Base-by-base conservation (phyloP, 2,113 vertebrate genomes). In the Oncorhynchus nerka region DNA sequence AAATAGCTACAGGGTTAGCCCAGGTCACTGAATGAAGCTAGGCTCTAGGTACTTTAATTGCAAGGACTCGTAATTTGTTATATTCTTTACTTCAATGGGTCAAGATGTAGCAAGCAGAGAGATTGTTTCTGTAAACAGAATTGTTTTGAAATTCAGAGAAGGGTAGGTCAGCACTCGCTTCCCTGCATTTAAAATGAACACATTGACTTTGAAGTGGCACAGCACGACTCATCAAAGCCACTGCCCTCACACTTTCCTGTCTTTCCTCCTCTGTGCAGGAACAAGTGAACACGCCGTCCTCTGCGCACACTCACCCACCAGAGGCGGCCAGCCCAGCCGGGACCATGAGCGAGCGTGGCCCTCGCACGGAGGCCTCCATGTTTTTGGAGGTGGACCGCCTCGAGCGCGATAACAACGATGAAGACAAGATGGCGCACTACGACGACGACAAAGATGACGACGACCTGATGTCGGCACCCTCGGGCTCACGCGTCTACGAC, bases 331-430 rank as follows among this genome's bases (percentile, higher is more conserved):
- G 59, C 16, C 12, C 16, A 16, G 51, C 51, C 16, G 16, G 94
- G 86, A 95, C 93, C 93, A 99, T 99, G 97, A 96, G 96, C 80
- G 97, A 97, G 86, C 95, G 97, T 93, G 97, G 96, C 70, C 96
- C 97, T 80, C 95, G 93, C 74, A 85, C 93, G 78, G 94, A 90
- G 88, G 89, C 90, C 84, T 82, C 91, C 49, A 90, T 94, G 92
- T 97, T 92, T 88, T 96, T 95, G 70, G 92, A 97, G 39, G 92
- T 87, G 69, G 96, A 95, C 81, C 95, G 90, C 0, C 79, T 96
- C 81, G 87, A 79, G 65, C 92, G 89, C 0, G 94, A 94, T 61
- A 87, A 0, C 89, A 95, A 92, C 8, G 86, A 93, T 8, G 92
- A 94, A 0, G 94, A 93, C 67, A 96, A 93, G 77, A 93, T 95